Evolutionary conservation across 2,113 vertebrate species (phyloP), one percentile per base, ranked within the genome.

Genomic region (Sitta europaea): DNA sequence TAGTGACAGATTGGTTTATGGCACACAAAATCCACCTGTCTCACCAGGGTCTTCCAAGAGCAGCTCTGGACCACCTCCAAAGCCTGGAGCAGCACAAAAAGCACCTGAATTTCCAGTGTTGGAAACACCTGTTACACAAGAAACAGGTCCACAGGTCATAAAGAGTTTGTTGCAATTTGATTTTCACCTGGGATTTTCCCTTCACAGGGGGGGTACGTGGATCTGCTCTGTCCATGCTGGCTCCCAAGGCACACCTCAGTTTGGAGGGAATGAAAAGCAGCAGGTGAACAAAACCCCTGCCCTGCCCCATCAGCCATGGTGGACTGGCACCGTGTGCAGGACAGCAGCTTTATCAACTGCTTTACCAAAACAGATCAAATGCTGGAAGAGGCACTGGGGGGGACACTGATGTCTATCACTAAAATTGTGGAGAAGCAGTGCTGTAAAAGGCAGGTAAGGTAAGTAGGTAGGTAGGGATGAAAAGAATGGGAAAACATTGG

Each of bases 111-210:
- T 92, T 78, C 92, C 85, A 82, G 70, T 35, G 66, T 82, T 3
- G 9, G 70, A 68, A 95, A 76, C 92, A 90, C 58, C 75, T 68
- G 53, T 65, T 90, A 27, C 38, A 68, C 48, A 59, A 87, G 81
- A 70, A 94, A 68, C 27, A 61, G n/a, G 10, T 43, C 77, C 79
- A 82, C n/a, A 70, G 82, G 75, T 95, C 78, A 79, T 42, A 38
- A 92, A 68, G 28, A 29, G 74, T 86, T 92, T 79, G 71, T 65
- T 71, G 29, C 67, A 61, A 53, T 90, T 73, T 90, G 50, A 88
- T 79, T 95, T 92, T 90, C 65, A 70, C 62, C 35, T 57, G 67
- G 58, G 78, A 48, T 93, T 95, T 96, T 94, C 90, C 82, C 85
- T 93, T 88, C 38, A 58, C 38, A 86, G 79, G 47, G 35, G 61